Conservation (phyloP, 2,888 invertebrate species). For the Pollenia angustigena region DNA sequence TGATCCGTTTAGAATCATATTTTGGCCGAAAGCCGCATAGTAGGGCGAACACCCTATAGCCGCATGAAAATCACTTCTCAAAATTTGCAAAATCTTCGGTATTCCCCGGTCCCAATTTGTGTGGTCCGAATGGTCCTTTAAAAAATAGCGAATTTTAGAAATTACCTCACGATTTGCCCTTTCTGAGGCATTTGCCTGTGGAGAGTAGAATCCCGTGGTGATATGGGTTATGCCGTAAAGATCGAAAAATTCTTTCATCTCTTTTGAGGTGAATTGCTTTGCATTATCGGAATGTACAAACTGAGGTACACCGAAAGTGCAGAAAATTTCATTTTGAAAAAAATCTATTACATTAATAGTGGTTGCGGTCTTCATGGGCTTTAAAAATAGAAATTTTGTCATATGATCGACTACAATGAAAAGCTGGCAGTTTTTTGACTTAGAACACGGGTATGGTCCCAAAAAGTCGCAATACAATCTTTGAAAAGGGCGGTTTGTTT, state of each 20-base stretch:
- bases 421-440: conserved; percentile 8
- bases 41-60: neutral
- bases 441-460: conserved; percentile 31
- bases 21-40: neutral
- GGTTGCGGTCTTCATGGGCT: conserved; percentile 29
- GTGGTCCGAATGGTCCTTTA: neutral
- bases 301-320: conserved; percentile 59
- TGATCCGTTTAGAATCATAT: neutral
- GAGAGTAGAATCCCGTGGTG: conserved; percentile 52
- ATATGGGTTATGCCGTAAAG: conserved; percentile 35
- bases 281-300: conserved; percentile 36
- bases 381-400: conserved; percentile 39
- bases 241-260: conserved; percentile 46
- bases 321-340: conserved; percentile 49
- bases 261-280: conserved; percentile 58
- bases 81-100: neutral
- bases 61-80: neutral
- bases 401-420: conserved; percentile 35
- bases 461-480: conserved; percentile 3
- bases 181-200: conserved; percentile 66
- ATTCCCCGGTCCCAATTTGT: neutral
- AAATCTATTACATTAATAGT: conserved; percentile 29
- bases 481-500: conserved; percentile 25
- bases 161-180: conserved; percentile 17
- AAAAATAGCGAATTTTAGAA: conserved; percentile 6